Base-by-base conservation (phyloP, 2,888 invertebrate species). In the Electrophaes corylata region DNA sequence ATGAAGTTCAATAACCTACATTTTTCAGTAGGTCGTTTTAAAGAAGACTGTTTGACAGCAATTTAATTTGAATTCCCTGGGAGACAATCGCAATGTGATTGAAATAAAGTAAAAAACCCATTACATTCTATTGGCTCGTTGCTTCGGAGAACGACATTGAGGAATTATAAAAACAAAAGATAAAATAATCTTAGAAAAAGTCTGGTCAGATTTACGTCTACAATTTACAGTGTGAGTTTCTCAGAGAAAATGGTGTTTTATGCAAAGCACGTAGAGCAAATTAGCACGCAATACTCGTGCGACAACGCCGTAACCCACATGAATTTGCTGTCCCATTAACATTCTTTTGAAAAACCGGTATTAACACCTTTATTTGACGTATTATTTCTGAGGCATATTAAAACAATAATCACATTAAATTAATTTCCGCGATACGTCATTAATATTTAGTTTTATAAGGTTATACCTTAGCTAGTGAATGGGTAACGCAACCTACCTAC, bases 261-360 rank as follows among this genome's bases (percentile, higher is more conserved):
- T 74, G 66, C 70, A 61, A 71, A 70, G 52, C 72, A 67, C 71
- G 70, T 73, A 67, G 64, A 61, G 64, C 51, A 61, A 66, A 74
- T 75, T 73, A 67, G 62, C 72, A 76, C 69, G 69, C 74, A 66
- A 54, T 69, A 61, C 75, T 72, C 73, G 78, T 77, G 64, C 72
- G 63, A 64, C 69, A 75, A 75, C 74, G 71, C 72, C 65, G 58
- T 66, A 76, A 64, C 76, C 75, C 72, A 81, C 71, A 76, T 81
- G 60, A 75, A 77, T 77, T 74, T 69, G 71, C 57, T 66, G 70
- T 61, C 68, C 73, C 71, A 78, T 81, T 79, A 77, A 75, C 75
- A 81, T 79, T 81, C 63, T 79, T 80, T 76, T 54, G 61, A 69
- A 70, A 72, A 78, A 77, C 75, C 70, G 66, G 76, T 77, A 69